Base-by-base conservation (phyloP, 2,797 vertebrate genomes). In the Manis crassicaudata region DNA sequence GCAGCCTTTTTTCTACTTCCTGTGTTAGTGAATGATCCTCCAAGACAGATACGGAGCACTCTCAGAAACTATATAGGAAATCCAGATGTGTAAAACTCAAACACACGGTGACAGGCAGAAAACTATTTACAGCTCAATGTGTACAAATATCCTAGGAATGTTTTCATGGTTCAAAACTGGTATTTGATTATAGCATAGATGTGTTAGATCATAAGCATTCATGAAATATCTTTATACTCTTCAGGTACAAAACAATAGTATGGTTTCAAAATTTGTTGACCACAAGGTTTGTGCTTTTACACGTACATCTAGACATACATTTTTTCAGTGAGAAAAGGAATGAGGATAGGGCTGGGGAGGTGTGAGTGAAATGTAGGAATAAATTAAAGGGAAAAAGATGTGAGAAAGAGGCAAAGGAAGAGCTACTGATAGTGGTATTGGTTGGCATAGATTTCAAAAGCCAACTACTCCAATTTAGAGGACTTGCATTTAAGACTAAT, bases 401-500 rank as follows among this genome's bases (percentile, higher is more conserved):
- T 32, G 67, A 80, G 10, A 82, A 67, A 18, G 25, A 88, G 27
- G n/a, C 37, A 87, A 7, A 46, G 6, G 2, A 20, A 62, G 17
- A 56, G 16, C 23, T 54, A 23, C 4, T 56, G 50, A 17, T n/a
- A 56, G 2, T 85, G 43, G 10, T 23, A 9, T 12, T 56, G 23
- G 27, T 73, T 91, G 70, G 32, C 70, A 81, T 85, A 20, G 21
- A 37, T 88, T 96, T 94, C 63, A 91, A 70, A 92, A 95, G 25
- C 32, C 46, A 87, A 10, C 60, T 70, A 58, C 32, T 54, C 37
- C 14, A 18, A 75, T 32, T 72, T 86, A 72, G 60, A 94, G 32
- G 23, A 90, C 92, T 97, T 94, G 17, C 43, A 35, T 96, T 75
- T 82, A 43, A 25, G 11, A 81, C 54, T 90, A 91, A 94, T 91